phyloP scores from a whole-genome alignment of 1,140 invertebrate genomes.

The Phenacoccus solenopsis region DNA sequence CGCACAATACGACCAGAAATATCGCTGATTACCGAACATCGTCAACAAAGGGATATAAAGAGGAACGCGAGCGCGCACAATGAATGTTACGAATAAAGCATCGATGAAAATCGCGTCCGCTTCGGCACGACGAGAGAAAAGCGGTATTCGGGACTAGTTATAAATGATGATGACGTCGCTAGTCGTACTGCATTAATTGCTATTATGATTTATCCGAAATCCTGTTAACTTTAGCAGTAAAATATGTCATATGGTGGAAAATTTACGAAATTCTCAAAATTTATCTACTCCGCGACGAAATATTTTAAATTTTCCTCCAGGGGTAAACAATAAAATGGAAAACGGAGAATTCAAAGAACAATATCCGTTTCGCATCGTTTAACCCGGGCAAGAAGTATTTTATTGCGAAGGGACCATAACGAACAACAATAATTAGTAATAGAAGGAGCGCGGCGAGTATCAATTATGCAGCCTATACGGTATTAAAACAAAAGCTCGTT shows the following conservation, averaged over 20 bases:
- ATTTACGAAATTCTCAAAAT: not conserved
- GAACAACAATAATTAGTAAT: not conserved
- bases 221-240: not conserved
- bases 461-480: not conserved
- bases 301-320: not conserved
- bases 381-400: not conserved
- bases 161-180: not conserved
- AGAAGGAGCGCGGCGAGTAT: not conserved
- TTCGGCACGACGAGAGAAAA: not conserved
- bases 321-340: not conserved
- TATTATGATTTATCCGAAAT: not conserved
- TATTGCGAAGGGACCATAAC: conserved; percentile 1
- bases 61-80: not conserved
- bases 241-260: not conserved
- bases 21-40: no score
- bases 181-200: not conserved
- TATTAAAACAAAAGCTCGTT: not conserved
- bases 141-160: not conserved
- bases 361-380: conserved; percentile 1
- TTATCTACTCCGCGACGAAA: not conserved
- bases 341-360: conserved; percentile 1
- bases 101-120: not conserved
- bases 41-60: not conserved
- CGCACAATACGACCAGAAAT: no score
- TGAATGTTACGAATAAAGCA: not conserved